Evolutionary conservation across 2,113 vertebrate genomes (phyloP).

Genomic region (Glaucomys volans): DNA sequence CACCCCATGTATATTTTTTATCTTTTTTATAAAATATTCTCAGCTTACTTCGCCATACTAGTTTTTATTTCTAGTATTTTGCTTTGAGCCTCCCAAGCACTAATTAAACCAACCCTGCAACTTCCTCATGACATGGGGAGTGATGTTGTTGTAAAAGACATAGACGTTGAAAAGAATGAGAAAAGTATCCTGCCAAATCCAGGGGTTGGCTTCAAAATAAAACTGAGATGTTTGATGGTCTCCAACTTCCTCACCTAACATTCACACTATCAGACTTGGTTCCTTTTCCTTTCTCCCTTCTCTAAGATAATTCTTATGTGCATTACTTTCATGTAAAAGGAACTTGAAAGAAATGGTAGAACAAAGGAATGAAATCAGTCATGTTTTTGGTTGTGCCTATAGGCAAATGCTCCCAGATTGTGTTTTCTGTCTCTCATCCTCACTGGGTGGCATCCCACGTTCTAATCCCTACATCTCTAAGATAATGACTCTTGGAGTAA

Average conservation of each 20-base stretch:
- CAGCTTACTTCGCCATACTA: slow-evolving; percentile 29
- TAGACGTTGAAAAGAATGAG: background rate
- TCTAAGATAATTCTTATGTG: slow-evolving; percentile 25
- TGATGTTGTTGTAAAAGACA: slow-evolving; percentile 14
- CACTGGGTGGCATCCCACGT: background rate
- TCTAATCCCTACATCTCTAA: slow-evolving; percentile 51
- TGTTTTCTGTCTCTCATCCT: background rate
- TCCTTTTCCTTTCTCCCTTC: background rate
- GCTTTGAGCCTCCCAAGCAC: slow-evolving; percentile 30
- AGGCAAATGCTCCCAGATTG: slow-evolving; percentile 15
- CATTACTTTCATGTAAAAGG: background rate
- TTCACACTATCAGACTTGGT: background rate
- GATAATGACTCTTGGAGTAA: background rate
- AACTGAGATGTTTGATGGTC: background rate
- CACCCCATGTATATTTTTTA: background rate
- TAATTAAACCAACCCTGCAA: slow-evolving; percentile 60
- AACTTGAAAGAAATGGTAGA: slow-evolving; percentile 7
- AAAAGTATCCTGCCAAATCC: background rate
- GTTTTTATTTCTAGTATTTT: slow-evolving; percentile 49
- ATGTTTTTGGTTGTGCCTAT: slow-evolving; percentile 17
- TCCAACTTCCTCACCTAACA: background rate
- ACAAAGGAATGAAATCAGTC: background rate
- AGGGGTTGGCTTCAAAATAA: background rate
- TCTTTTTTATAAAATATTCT: slow-evolving; percentile 36
- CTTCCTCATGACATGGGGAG: background rate